Percentiles rank a stretch among this genome's conserved stretches.
These are phyloP conservation scores for Idaea dimidiata DNA, from an alignment of 2,888 invertebrate genomes.

Conservation along the genomic window DNA sequence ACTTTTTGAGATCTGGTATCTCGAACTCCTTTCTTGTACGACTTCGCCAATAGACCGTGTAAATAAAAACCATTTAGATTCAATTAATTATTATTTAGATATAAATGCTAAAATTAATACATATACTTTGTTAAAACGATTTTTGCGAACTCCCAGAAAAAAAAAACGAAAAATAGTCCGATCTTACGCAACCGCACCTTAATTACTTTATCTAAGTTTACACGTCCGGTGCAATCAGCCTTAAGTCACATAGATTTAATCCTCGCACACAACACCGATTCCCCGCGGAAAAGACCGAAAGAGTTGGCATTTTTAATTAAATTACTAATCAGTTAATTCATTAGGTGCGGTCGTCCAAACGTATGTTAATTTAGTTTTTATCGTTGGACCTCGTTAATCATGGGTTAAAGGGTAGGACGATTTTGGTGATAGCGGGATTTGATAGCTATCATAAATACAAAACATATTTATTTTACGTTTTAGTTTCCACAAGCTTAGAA, in stretches of 20 bases:
- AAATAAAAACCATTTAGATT: no score
- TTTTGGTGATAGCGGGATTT: constrained; percentile 3
- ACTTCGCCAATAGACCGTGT: no score
- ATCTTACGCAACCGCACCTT: no score
- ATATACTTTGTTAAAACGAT: no score
- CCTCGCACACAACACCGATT: constrained; percentile 50
- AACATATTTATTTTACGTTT: background rate
- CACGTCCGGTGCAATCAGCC: constrained; percentile 25
- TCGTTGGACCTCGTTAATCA: constrained; percentile 25
- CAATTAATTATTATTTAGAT: no score
- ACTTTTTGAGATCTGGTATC: no score
- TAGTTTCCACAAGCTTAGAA: background rate
- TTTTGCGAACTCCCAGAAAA: no score
- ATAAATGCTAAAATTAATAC: no score
- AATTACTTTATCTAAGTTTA: constrained; percentile 12
- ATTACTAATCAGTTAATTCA: constrained; percentile 74
- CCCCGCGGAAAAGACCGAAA: constrained; percentile 61
- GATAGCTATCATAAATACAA: background rate
- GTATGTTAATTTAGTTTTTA: constrained; percentile 34
- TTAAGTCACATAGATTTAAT: constrained; percentile 61
- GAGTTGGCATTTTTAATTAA: constrained; percentile 77
- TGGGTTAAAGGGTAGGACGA: constrained; percentile 18
- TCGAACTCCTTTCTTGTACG: no score
- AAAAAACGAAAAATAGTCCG: constrained; percentile 2
- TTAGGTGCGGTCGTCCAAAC: constrained; percentile 53